Percentiles rank a stretch among this genome's conserved stretches.
These are phyloP conservation scores for Catharus fuscescens DNA, from an alignment of 2,113 vertebrate species.

Conservation along the genomic window DNA sequence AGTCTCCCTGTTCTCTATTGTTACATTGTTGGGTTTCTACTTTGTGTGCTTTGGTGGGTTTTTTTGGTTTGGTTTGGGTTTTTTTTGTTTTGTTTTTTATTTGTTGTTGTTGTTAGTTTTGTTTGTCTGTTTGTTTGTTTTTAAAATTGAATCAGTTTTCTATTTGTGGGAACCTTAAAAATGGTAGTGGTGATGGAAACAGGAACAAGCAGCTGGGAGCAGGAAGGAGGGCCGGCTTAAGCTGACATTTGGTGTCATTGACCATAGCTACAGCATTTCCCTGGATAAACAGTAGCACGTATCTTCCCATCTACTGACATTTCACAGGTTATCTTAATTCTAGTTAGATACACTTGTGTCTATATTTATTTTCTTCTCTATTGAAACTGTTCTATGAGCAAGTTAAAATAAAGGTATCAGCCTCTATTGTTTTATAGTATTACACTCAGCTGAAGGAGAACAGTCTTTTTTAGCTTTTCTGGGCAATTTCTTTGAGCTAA, in stretches of 20 bases:
- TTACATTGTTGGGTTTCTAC: not conserved
- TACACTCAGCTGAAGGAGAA: not conserved
- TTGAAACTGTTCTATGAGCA: not conserved
- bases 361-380: not conserved
- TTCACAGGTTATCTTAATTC: constrained; percentile 8
- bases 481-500: constrained; percentile 29
- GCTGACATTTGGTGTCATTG: not conserved
- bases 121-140: not conserved
- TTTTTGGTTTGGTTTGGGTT: not conserved
- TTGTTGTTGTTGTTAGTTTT: not conserved
- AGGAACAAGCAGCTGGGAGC: not conserved
- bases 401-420: constrained; percentile 9
- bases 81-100: not conserved
- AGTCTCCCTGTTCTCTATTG: not conserved
- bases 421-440: not conserved
- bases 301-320: not conserved
- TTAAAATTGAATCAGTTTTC: not conserved
- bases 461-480: not conserved
- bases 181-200: not conserved
- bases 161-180: not conserved
- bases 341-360: not conserved
- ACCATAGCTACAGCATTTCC: not conserved
- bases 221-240: not conserved
- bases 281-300: not conserved
- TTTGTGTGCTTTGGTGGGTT: not conserved